Evolutionary conservation across 2,797 vertebrate genomes (phyloP).

Genomic region (Yasuhikotakia modesta): DNA sequence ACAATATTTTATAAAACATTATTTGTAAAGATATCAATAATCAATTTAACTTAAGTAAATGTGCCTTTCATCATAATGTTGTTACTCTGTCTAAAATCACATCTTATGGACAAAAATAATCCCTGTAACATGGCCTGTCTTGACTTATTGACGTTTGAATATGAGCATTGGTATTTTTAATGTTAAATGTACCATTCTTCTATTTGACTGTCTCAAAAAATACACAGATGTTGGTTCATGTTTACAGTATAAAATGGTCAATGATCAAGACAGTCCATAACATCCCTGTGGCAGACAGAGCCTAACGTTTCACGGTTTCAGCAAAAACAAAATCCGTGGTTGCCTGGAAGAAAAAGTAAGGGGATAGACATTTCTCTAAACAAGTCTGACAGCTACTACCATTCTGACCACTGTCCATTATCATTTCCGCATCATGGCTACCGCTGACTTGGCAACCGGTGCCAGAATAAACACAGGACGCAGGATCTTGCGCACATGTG

Average conservation of each 20-base stretch:
- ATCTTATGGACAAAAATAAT: not conserved
- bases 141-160: no score
- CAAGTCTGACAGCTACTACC: constrained; percentile 72
- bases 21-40: not conserved
- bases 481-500: constrained; percentile 18
- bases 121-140: no score
- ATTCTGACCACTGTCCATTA: constrained; percentile 70
- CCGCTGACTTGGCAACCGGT: constrained; percentile 60
- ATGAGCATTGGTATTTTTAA: no score
- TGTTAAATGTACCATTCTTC: no score
- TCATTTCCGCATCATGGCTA: constrained; percentile 75
- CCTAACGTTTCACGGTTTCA: constrained; percentile 45
- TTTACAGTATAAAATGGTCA: constrained; percentile 10
- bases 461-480: constrained; percentile 58
- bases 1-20: not conserved
- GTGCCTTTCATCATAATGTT: not conserved
- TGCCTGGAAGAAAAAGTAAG: constrained; percentile 61
- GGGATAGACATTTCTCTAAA: constrained; percentile 66
- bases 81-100: not conserved
- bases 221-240: not conserved
- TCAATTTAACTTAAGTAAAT: not conserved
- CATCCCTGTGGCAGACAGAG: constrained; percentile 11
- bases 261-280: constrained; percentile 39
- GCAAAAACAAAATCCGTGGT: constrained; percentile 23
- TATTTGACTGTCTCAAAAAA: not conserved